A percentile compares a stretch with the other conserved stretches of the same genome.
phyloP scores from a whole-genome alignment of 2,113 vertebrate species.

The Labeo catla region DNA sequence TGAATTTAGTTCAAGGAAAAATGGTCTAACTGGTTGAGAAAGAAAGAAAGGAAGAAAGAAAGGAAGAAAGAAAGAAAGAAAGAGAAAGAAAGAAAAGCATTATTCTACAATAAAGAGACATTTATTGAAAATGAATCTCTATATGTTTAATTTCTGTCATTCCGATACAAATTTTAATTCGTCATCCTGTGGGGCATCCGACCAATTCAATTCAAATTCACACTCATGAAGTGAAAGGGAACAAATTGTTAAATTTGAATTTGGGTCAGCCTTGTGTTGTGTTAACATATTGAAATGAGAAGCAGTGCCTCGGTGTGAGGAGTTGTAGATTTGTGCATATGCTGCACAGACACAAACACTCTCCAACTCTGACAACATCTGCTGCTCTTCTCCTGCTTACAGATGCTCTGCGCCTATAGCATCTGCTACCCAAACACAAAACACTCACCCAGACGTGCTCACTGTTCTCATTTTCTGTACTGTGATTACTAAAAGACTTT shows the following conservation, averaged over 20 bases:
- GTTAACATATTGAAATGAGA: slow-evolving; percentile 15
- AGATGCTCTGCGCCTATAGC: slow-evolving; percentile 20
- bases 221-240: background rate
- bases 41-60: background rate
- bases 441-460: background rate
- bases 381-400: slow-evolving; percentile 29
- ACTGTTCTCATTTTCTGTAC: background rate
- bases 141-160: background rate
- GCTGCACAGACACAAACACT: background rate
- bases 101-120: background rate
- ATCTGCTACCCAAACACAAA: slow-evolving; percentile 34
- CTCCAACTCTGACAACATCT: slow-evolving; percentile 26
- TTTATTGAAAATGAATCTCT: background rate
- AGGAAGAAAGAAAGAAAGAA: too few species aligned
- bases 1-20: background rate
- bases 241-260: background rate
- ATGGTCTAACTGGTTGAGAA: background rate
- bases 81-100: background rate
- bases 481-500: background rate
- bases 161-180: background rate
- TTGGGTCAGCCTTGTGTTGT: background rate
- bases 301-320: background rate
- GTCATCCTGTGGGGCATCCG: background rate
- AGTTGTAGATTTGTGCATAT: slow-evolving; percentile 1
- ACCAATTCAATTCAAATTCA: background rate